Percentiles rank a stretch among this genome's conserved stretches.
Conservation (phyloP, 2,888 invertebrate genomes). For the Meloe dianella region DNA sequence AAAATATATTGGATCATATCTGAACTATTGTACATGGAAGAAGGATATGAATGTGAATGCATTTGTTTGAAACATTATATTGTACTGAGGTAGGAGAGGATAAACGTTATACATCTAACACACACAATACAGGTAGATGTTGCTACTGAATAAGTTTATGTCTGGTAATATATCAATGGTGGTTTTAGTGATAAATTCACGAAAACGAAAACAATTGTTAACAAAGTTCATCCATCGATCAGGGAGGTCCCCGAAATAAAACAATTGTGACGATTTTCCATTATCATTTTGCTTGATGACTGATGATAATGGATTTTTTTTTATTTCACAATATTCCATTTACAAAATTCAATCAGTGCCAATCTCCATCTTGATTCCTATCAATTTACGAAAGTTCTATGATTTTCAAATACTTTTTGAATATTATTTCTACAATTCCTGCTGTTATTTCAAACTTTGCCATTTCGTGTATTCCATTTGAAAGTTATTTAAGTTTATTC, state of each 20-base stretch:
- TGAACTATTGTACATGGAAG: slow-evolving; percentile 26
- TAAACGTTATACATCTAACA: neutral
- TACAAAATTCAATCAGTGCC: too few relatives aligned
- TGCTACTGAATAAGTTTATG: slow-evolving; percentile 36
- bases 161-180: slow-evolving; percentile 36
- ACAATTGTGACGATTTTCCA: neutral
- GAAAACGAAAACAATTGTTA: neutral
- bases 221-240: neutral
- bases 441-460: too few relatives aligned
- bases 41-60: slow-evolving; percentile 20
- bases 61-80: slow-evolving; percentile 26
- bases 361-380: too few relatives aligned
- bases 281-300: neutral
- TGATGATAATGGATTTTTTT: neutral
- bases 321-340: neutral
- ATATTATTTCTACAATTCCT: too few relatives aligned
- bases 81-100: neutral
- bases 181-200: slow-evolving; percentile 10
- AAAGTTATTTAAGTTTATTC: too few relatives aligned
- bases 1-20: slow-evolving; percentile 27
- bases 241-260: neutral
- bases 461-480: too few relatives aligned
- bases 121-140: slow-evolving; percentile 21
- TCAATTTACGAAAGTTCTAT: too few relatives aligned
- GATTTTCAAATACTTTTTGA: too few relatives aligned